A percentile compares a stretch with the other conserved stretches of the same genome.
Conservation (phyloP, 1,140 invertebrate species). For the Lethocerus indicus region DNA sequence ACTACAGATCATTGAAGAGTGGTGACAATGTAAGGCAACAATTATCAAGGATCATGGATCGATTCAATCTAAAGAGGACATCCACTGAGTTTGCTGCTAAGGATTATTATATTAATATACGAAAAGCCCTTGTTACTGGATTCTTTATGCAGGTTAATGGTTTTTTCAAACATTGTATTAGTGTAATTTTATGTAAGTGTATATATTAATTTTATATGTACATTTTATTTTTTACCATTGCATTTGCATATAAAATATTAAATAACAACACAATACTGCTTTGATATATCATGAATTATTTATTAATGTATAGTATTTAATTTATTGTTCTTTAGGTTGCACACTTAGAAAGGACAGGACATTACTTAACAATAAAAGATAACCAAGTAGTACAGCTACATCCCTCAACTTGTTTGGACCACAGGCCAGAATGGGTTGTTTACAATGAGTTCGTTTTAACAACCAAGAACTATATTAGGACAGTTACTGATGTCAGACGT, state of each 20-base stretch:
- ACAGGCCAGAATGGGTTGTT: slow-evolving; percentile 99
- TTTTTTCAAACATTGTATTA: neutral
- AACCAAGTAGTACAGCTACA: slow-evolving; percentile 98
- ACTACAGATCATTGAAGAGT: slow-evolving; percentile 93
- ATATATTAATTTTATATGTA: neutral
- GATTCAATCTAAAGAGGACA: slow-evolving; percentile 82
- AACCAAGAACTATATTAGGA: slow-evolving; percentile 98
- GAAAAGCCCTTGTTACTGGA: slow-evolving; percentile 92
- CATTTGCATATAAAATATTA: too few relatives aligned
- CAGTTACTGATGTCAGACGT: slow-evolving; percentile 98
- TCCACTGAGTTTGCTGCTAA: slow-evolving; percentile 98
- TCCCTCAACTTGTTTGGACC: slow-evolving; percentile 95
- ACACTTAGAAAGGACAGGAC: slow-evolving; percentile 85
- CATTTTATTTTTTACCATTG: too few relatives aligned
- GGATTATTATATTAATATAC: slow-evolving; percentile 98
- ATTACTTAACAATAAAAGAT: slow-evolving; percentile 98
- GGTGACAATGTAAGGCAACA: slow-evolving; percentile 75
- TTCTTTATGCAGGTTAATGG: slow-evolving; percentile 94
- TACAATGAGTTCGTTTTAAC: slow-evolving; percentile 99
- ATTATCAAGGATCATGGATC: slow-evolving; percentile 71
- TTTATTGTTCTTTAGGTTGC: slow-evolving; percentile 46
- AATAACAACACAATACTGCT: too few relatives aligned
- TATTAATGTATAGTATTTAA: neutral
- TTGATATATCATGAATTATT: too few relatives aligned
- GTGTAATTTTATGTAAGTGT: neutral